Conservation (phyloP, 2,888 invertebrate genomes). For the Leptogaster cylindrica region DNA sequence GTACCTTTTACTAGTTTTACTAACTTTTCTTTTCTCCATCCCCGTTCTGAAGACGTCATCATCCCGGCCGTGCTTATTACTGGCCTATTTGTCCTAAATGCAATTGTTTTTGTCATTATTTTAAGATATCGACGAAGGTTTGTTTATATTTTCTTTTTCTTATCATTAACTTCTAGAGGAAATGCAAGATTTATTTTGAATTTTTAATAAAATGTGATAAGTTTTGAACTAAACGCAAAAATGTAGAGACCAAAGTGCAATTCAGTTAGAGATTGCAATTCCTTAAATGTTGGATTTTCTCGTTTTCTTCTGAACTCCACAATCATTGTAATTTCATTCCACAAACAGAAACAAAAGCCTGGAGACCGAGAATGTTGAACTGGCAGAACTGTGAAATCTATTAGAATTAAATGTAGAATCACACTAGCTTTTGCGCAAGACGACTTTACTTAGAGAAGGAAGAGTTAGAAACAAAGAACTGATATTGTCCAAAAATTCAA, state of each 20-base stretch:
- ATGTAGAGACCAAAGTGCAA: too few species aligned
- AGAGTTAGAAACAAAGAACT: too few species aligned
- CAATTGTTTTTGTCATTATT: slow-evolving; percentile 75
- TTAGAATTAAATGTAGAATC: slow-evolving; percentile 9
- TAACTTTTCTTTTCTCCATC: slow-evolving; percentile 31
- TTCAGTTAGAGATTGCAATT: background rate
- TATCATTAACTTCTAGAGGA: background rate
- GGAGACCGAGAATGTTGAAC: slow-evolving; percentile 43
- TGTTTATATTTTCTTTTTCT: slow-evolving; percentile 40
- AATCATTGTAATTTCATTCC: background rate
- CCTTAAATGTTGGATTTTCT: background rate
- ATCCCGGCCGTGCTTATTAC: slow-evolving; percentile 75
- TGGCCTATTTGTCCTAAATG: slow-evolving; percentile 74
- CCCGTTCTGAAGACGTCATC: slow-evolving; percentile 69
- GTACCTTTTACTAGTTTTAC: slow-evolving; percentile 30
- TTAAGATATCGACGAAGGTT: slow-evolving; percentile 59
- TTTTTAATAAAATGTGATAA: too few species aligned
- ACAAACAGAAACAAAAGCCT: slow-evolving; percentile 35
- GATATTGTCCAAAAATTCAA: too few species aligned
- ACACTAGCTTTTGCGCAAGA: too few species aligned
- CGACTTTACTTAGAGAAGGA: too few species aligned
- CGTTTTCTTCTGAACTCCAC: background rate
- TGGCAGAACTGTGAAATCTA: slow-evolving; percentile 44
- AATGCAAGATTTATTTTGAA: slow-evolving; percentile 23
- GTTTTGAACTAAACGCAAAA: too few species aligned